Evolutionary conservation across 2,113 vertebrate genomes (phyloP).

Genomic region (Cygnus buccinator): DNA sequence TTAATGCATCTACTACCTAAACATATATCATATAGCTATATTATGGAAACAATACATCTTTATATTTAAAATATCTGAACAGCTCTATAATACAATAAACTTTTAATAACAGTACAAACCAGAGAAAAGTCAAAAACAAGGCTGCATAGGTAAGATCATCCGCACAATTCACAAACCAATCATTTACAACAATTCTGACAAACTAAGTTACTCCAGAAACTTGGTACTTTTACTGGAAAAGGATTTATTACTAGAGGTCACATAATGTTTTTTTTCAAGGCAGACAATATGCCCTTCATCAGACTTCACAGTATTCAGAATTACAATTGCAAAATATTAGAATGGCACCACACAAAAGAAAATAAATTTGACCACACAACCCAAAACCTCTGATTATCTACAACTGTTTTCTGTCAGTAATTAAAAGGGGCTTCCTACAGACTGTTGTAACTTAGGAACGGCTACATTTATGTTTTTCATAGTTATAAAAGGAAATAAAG

Average conservation of each 20-base stretch:
- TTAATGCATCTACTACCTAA: conserved; percentile 88
- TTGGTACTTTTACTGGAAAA: conserved; percentile 76
- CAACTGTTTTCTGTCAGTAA: background rate
- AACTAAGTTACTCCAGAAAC: conserved; percentile 76
- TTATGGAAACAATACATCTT: conserved; percentile 88
- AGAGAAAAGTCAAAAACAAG: conserved; percentile 86
- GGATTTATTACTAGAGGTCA: conserved; percentile 73
- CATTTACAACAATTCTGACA: conserved; percentile 76
- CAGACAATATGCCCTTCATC: conserved; percentile 52
- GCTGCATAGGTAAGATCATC: conserved; percentile 92
- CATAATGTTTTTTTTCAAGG: conserved; percentile 74
- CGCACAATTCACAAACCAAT: conserved; percentile 88
- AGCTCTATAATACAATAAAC: conserved; percentile 94
- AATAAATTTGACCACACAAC: background rate
- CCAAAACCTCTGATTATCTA: conserved; percentile 3
- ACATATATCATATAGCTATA: conserved; percentile 87
- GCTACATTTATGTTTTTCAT: conserved; percentile 27
- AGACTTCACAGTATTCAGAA: conserved; percentile 60
- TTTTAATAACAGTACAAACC: conserved; percentile 89
- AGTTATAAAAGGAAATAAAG: background rate
- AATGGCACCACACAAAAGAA: conserved; percentile 16
- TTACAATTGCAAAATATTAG: conserved; percentile 22
- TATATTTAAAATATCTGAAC: conserved; percentile 90
- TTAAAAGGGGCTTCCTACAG: background rate
- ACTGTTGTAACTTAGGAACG: background rate